phyloP scores from a whole-genome alignment of 2,797 vertebrate species.

The Sylvia borin region DNA sequence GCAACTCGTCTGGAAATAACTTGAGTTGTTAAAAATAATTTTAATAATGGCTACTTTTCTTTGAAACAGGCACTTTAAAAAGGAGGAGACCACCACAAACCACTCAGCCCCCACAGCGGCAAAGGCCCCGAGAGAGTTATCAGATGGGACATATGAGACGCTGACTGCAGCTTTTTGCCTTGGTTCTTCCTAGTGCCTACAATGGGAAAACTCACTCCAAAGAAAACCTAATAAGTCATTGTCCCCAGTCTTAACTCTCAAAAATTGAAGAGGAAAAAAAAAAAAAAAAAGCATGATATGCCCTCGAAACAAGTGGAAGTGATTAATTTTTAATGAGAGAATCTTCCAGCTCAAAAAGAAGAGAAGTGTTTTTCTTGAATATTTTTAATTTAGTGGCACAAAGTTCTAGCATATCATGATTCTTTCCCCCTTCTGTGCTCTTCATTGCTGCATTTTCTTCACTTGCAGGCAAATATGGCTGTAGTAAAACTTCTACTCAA shows the following conservation, averaged over 20 bases:
- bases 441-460: constrained; percentile 81
- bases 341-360: constrained; percentile 75
- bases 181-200: constrained; percentile 96
- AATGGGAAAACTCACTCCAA: constrained; percentile 95
- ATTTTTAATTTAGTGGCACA: constrained; percentile 77
- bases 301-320: constrained; percentile 76
- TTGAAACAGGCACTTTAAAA: constrained; percentile 88
- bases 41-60: neutral
- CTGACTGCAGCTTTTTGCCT: constrained; percentile 88
- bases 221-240: constrained; percentile 89
- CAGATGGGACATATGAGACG: constrained; percentile 92
- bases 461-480: constrained; percentile 80
- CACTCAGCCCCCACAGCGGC: constrained; percentile 82
- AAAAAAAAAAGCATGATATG: constrained; percentile 77
- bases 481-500: constrained; percentile 75
- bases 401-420: constrained; percentile 64
- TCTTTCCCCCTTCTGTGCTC: constrained; percentile 73
- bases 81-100: constrained; percentile 84
- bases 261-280: constrained; percentile 71
- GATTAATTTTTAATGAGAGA: constrained; percentile 73
- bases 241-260: constrained; percentile 75
- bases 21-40: accelerated
- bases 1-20: neutral
- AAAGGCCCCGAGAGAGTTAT: constrained; percentile 85
- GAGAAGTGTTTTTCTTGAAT: constrained; percentile 68